phyloP scores from a whole-genome alignment of 2,888 invertebrate species.

The Lasioglossum figueresi region DNA sequence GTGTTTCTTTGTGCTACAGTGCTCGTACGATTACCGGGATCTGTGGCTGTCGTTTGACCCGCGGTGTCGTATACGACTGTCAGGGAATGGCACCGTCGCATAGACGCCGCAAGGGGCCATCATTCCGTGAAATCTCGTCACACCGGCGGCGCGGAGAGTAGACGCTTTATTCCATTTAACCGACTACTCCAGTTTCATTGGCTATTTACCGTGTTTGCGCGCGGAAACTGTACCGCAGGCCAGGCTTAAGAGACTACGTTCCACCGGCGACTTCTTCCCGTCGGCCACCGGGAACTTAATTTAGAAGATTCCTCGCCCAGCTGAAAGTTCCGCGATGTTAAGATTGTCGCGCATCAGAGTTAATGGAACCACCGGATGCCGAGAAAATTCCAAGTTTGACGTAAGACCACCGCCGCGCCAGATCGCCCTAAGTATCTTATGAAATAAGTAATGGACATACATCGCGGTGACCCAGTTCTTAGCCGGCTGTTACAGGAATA shows the following conservation, averaged over 20 bases:
- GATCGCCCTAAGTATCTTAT: conserved; percentile 47
- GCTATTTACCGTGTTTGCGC: conserved; percentile 5
- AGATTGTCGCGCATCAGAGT: conserved; percentile 46
- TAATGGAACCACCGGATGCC: conserved; percentile 38
- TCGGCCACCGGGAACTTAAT: conserved; percentile 31
- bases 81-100: neutral
- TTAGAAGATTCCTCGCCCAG: conserved; percentile 25
- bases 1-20: neutral
- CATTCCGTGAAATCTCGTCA: neutral
- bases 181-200: neutral
- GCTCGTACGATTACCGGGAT: neutral
- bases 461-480: conserved; percentile 46
- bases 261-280: neutral
- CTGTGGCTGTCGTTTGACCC: neutral
- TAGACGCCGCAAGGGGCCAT: neutral
- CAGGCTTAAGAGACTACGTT: neutral
- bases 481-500: neutral
- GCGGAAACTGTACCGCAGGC: neutral
- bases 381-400: conserved; percentile 45
- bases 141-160: neutral
- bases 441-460: conserved; percentile 52
- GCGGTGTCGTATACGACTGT: neutral
- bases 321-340: conserved; percentile 36
- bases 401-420: conserved; percentile 20
- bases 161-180: conserved; percentile 11